Evolutionary conservation across 64 coral and sea anemone genomes (phyloP), one percentile per base, ranked within the genome.

Genomic region (Montipora capricornis): DNA sequence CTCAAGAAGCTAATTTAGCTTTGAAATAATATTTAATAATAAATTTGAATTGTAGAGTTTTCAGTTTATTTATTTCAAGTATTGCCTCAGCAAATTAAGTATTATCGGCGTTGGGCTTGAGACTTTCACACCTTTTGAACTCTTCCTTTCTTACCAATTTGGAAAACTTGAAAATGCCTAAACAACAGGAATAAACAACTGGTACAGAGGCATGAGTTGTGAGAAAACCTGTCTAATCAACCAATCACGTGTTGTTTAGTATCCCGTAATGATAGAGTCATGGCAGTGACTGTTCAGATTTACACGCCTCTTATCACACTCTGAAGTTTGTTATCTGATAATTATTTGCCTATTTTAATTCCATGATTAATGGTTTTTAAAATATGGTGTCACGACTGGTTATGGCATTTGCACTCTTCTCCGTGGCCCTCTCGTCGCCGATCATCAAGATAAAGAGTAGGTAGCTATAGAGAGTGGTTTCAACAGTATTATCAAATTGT

Each of bases 191-290:
- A 16, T 5, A 86, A 71, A 86, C 82, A 86, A 86, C 82, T 73
- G 82, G 82, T 86, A 51, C 15, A 71, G 16, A 71, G 29, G 8
- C 64, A 50, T n/a, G 45, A 71, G 46, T 47, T 73, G 45, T 71
- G 19, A 6, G 16, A 73, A 9, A 73, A 86, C 82, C 82, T 86
- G 82, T 86, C 67, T 24, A 70, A 86, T 19, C 14, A 71, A 68
- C 82, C 82, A 86, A 86, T 86, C 82, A 86, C 62, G 6, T 71
- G 44, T 71, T 71, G 82, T 49, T 86, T 50, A 49, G 20, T 50
- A 24, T 71, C 22, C 44, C 15, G 47, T 6, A n/a, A 3, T 11
- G 60, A 85, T 85, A 69, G 82, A 70, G 82, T 86, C 82, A 86
- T 22, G 45, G 1, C 7, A 0, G 58, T 16, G 61, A 49, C 66